Conservation (phyloP, 2,888 invertebrate genomes). For the Netelia fuscicornis region DNA sequence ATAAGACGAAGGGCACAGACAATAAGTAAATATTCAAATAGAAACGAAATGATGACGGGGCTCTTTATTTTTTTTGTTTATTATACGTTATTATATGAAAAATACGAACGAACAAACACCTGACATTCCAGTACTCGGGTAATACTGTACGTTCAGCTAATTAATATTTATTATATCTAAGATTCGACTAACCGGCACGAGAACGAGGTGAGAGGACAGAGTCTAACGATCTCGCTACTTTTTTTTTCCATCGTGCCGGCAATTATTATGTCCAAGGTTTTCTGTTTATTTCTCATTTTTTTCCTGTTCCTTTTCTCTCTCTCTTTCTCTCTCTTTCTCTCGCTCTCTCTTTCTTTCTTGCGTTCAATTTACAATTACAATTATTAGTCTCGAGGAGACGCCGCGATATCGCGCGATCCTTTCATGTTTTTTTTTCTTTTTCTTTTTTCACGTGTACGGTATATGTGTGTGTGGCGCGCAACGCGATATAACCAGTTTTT, state of each 20-base stretch:
- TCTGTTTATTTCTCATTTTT: conserved; percentile 51
- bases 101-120: conserved; percentile 72
- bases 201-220: conserved; percentile 64
- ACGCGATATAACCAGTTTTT: conserved; percentile 42
- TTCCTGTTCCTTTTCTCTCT: conserved; percentile 40
- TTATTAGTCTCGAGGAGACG: conserved; percentile 63
- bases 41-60: conserved; percentile 69
- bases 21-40: conserved; percentile 66
- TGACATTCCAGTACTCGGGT: conserved; percentile 73
- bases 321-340: conserved; percentile 37
- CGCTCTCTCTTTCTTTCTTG: conserved; percentile 34
- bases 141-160: conserved; percentile 73
- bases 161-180: conserved; percentile 70
- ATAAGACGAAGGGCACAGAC: conserved; percentile 54
- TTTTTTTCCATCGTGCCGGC: conserved; percentile 64
- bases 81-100: conserved; percentile 70
- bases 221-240: conserved; percentile 66
- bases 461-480: conserved; percentile 42
- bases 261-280: conserved; percentile 70
- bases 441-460: conserved; percentile 35
- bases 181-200: conserved; percentile 70
- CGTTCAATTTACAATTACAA: conserved; percentile 66
- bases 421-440: conserved; percentile 42
- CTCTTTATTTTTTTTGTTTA: conserved; percentile 69
- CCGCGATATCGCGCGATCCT: conserved; percentile 63